These are phyloP conservation scores for Nomada lathburiana DNA, from an alignment of 2,888 invertebrate species.

Conservation along the genomic window DNA sequence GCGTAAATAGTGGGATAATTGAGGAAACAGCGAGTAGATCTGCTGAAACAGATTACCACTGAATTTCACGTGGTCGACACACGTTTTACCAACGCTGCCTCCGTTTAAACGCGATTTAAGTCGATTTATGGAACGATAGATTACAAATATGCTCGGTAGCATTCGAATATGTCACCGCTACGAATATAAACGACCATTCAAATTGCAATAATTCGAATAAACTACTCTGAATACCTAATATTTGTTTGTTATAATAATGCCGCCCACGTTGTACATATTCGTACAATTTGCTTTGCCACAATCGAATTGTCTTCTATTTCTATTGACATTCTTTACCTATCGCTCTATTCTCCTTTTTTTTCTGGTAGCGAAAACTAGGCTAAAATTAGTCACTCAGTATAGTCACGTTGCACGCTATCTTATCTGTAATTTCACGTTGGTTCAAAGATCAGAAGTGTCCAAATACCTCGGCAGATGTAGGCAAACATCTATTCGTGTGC, in stretches of 20 bases:
- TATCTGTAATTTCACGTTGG: conserved; percentile 20
- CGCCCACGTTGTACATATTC: neutral
- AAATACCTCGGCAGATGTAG: neutral
- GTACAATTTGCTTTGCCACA: neutral
- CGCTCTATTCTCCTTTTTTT: neutral
- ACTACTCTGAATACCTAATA: neutral
- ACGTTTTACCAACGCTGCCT: conserved; percentile 8
- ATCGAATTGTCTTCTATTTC: neutral
- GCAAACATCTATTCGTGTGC: conserved; percentile 3
- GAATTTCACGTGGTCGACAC: neutral
- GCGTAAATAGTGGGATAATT: neutral
- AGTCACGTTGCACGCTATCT: conserved; percentile 28
- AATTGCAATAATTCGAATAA: conserved; percentile 7
- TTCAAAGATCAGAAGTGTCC: conserved; percentile 15
- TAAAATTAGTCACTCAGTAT: neutral
- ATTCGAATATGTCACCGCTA: neutral
- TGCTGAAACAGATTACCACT: conserved; percentile 8
- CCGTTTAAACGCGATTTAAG: conserved; percentile 31
- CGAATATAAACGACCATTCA: neutral
- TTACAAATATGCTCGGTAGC: conserved; percentile 33
- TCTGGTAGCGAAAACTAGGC: neutral
- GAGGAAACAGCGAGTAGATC: neutral
- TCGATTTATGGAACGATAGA: conserved; percentile 21
- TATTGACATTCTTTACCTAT: neutral
- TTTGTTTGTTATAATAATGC: conserved; percentile 16